Evolutionary conservation across 2,888 invertebrate species (phyloP).

Genomic region (Deroplatys truncata): DNA sequence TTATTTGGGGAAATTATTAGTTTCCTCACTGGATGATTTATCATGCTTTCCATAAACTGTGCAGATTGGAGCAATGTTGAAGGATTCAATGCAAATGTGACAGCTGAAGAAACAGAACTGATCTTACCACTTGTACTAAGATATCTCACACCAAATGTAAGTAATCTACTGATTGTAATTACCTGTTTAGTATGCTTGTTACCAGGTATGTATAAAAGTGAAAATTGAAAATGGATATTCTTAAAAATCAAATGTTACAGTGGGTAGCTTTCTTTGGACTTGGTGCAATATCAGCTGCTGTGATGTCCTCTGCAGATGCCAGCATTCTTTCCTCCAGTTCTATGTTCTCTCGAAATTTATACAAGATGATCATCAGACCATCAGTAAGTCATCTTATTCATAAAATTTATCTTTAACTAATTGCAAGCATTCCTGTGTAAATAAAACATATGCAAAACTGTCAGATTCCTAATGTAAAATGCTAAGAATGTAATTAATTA

Average conservation of each 20-base stretch:
- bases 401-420: neutral
- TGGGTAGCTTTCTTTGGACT: conserved; percentile 65
- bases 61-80: conserved; percentile 53
- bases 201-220: neutral
- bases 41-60: neutral
- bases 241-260: conserved; percentile 30
- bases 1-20: too few relatives aligned
- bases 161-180: neutral
- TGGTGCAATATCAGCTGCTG: conserved; percentile 68
- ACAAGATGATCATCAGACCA: conserved; percentile 60
- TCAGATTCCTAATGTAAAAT: too few relatives aligned
- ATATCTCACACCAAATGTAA: conserved; percentile 45
- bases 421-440: too few relatives aligned
- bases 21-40: too few relatives aligned
- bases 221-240: neutral
- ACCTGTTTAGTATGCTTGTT: neutral
- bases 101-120: conserved; percentile 49
- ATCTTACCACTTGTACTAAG: conserved; percentile 63
- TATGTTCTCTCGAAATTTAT: conserved; percentile 69
- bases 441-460: too few relatives aligned
- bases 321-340: conserved; percentile 66
- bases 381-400: conserved; percentile 46
- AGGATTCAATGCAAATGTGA: conserved; percentile 39
- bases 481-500: too few relatives aligned
- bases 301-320: conserved; percentile 74